Evolutionary conservation across 2,888 invertebrate species (phyloP).

Genomic region (Galerucella nymphaeae): DNA sequence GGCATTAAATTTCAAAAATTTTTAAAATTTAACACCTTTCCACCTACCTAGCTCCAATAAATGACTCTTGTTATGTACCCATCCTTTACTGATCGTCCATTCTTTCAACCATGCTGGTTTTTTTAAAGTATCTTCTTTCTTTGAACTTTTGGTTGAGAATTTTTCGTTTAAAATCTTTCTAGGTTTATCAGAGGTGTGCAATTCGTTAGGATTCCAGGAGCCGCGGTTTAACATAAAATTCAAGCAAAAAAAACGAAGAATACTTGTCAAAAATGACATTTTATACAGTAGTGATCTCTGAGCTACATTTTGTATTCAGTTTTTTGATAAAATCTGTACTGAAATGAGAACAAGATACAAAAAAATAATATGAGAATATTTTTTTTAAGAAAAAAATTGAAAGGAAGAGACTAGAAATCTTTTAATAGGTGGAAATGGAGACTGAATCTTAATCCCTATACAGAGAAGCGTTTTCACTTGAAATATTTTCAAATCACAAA

Average conservation of each 20-base stretch:
- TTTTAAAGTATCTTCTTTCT: constrained; percentile 31
- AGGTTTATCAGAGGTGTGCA: constrained; percentile 34
- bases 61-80: constrained; percentile 63
- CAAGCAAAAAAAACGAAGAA: constrained; percentile 58
- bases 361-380: too few relatives aligned
- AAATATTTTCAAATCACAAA: too few relatives aligned
- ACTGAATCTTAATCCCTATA: too few relatives aligned
- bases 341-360: too few relatives aligned
- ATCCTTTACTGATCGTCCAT: constrained; percentile 66
- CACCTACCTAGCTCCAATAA: constrained; percentile 53
- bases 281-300: constrained; percentile 4
- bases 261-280: constrained; percentile 40
- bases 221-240: constrained; percentile 58
- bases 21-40: constrained; percentile 11
- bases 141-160: constrained; percentile 41
- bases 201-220: constrained; percentile 57
- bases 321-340: neutral
- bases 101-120: constrained; percentile 64
- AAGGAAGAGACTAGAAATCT: too few relatives aligned
- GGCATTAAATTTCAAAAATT: neutral
- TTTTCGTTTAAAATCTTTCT: constrained; percentile 43
- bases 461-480: too few relatives aligned
- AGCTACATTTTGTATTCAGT: neutral
- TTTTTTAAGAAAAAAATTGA: too few relatives aligned
- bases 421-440: too few relatives aligned